Evolutionary conservation across 2,797 vertebrate species (phyloP), one percentile per base, ranked within the genome.

Genomic region (Acanthopagrus latus): DNA sequence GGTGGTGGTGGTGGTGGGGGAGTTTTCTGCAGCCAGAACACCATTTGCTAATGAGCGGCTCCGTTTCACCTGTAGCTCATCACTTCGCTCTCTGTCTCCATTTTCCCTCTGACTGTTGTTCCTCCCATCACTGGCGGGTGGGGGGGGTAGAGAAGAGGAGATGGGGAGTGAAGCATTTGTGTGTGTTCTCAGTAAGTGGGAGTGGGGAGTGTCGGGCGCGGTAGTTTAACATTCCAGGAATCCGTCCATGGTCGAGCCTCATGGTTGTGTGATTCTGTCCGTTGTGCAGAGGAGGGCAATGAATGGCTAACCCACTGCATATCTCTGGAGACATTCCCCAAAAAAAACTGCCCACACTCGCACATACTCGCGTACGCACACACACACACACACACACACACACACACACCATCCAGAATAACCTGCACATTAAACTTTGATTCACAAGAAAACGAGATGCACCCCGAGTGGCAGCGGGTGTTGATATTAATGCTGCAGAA

Each of bases 171-270:
- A 55, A 87, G 71, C 74, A 44, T 86, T 81, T 86, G 85, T 88
- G 86, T 86, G 88, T 78, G 73, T 83, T 84, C 84, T 78, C 75
- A 87, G 83, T 88, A 76, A 90, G 92, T 94, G 89, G 91, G 94
- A 92, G 88, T 84, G 89, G 87, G 88, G 94, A 93, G 93, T 93
- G 93, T 88, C 89, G 88, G 93, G 94, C 65, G 93, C 89, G 90
- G 94, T 88, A 92, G 87, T 92, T 89, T 85, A 93, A 92, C 91
- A 94, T 95, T 95, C 92, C 93, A 92, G 93, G 92, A 95, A 94
- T 93, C 89, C 58, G 74, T 93, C 91, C 76, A 88, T 73, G 86
- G 85, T 87, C 72, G 81, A 88, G 89, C 90, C 89, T 95, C 92
- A 90, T 86, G 89, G 89, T 85, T 86, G 88, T 92, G 88, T 77